Evolutionary conservation across 2,113 vertebrate species (phyloP), one percentile per base, ranked within the genome.

Genomic region (Triplophysa tibetana): DNA sequence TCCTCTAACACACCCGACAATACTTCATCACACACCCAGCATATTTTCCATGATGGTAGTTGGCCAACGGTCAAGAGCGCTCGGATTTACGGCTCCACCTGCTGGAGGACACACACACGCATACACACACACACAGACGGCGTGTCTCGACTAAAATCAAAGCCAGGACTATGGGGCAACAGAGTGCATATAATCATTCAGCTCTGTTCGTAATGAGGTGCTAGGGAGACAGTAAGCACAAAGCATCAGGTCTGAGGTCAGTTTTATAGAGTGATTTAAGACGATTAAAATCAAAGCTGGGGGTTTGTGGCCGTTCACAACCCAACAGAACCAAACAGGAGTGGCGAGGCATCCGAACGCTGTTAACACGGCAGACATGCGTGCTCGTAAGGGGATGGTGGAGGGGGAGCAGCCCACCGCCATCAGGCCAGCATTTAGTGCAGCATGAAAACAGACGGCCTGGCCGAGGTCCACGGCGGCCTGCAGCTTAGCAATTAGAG

Each of bases 401-500:
- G 66, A 82, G 61, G 58, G 21, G 66, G 77, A 79, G 19, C 79
- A 75, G 50, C 41, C 60, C 45, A 38, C 50, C 50, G 54, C 63
- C 69, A 70, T 65, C 65, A 78, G 60, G 66, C 70, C 65, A 62
- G 66, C 78, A 38, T 74, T 75, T 78, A 81, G 70, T 76, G 80
- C 48, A 38, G 60, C 48, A 81, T 69, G 65, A 78, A 81, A 79
- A 82, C 83, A 79, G 68, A 78, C 66, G 33, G 80, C 76, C 74
- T 84, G 85, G 82, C 82, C 7, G 23, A 4, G 73, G 66, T 86
- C 80, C 85, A 86, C 48, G 70, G 66, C 58, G 67, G 82, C 77
- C 68, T 17, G 41, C 41, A 64, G 77, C 68, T 69, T 45, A 52
- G 77, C 77, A 74, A 82, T 84, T 86, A 86, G 58, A 74, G 58